Base-by-base conservation (phyloP, 2,113 vertebrate species). In the Phaethornis superciliosus region DNA sequence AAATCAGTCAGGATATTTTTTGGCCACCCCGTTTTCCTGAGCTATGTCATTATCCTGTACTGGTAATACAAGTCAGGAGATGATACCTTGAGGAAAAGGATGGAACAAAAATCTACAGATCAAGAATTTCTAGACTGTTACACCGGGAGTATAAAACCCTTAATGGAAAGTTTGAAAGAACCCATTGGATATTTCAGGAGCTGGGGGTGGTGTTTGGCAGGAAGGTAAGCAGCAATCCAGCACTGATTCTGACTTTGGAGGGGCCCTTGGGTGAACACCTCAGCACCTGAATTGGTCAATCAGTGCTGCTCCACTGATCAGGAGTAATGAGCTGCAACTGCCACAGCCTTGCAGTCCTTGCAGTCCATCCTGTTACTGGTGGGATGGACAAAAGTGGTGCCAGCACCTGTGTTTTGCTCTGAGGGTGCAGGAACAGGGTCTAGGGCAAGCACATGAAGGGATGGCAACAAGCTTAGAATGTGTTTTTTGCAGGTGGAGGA, bases 121-220 rank as follows among this genome's bases (percentile, higher is more conserved):
- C 3, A 46, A 37, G 5, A 4, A 7, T 23, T 79, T 37, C 10
- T 54, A 40, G 10, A 27, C 9, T 32, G 12, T 44, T 74, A 37
- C 3, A 55, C 1, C 2, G 8, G 5, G 4, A 8, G 3, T 37
- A 59, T 13, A 42, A 59, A 81, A 56, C 4, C 1, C 11, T 3
- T 1, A 22, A 7, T 22, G 47, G 26, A 68, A 75, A 20, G 16
- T 56, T n/a, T 70, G 9, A 67, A 76, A 70, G 5, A 51, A 67
- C 2, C 17, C 5, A 18, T 1, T 21, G 10, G 8, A 9, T 88
- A 89, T 89, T 60, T 47, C 10, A 64, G 17, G 28, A 76, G 21
- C 58, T 52, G 5, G 56, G 44, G 7, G 18, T 47, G 33, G 10
- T 10, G 32, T 59, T 68, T 79, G 56, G 15, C 33, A 35, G 9